Base-by-base conservation (phyloP, 2,888 invertebrate species). In the Drosophila colorata region DNA sequence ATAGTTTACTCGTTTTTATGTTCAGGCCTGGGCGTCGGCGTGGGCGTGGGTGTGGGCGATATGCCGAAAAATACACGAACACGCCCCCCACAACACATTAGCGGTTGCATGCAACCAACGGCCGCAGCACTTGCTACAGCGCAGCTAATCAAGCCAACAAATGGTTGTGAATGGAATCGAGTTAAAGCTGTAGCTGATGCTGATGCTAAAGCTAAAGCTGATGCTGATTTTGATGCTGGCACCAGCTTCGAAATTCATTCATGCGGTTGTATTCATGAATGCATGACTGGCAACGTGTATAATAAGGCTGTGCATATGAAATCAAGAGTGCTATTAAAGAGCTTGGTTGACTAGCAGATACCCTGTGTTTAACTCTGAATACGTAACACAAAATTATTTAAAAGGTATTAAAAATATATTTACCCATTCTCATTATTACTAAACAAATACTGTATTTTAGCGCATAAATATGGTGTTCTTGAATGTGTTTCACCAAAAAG, bases 11-110 rank as follows among this genome's bases (percentile, higher is more conserved):
- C 16, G n/a, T 47, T 55, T 41, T 44, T 14, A 23, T 20, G 23
- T 59, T 33, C n/a, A 4, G 8, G 53, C 23, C 16, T 35, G 16
- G 16, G 38, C 38, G 38, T 38, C n/a, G 44, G 37, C 46, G 74
- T 74, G 61, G 70, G 61, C 65, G 83, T 48, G n/a, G n/a, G n/a
- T n/a, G n/a, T n/a, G n/a, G n/a, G 43, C 18, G 20, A 66, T 51
- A 38, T 38, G 47, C 71, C 51, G 16, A 51, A 51, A 69, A 66
- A 52, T 18, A 58, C 33, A 25, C 44, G 14, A 23, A 37, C 53
- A 74, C 46, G 53, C 53, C 60, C 37, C 49, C 41, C 4, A 7
- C 18, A n/a, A 13, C 25, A 13, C 31, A 20, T n/a, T 40, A 43
- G 55, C 46, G 58, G 40, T 33, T 11, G 44, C 57, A 53, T 71